Evolutionary conservation across 2,113 vertebrate species (phyloP), one percentile per base, ranked within the genome.

Genomic region (Hypomesus transpacificus): DNA sequence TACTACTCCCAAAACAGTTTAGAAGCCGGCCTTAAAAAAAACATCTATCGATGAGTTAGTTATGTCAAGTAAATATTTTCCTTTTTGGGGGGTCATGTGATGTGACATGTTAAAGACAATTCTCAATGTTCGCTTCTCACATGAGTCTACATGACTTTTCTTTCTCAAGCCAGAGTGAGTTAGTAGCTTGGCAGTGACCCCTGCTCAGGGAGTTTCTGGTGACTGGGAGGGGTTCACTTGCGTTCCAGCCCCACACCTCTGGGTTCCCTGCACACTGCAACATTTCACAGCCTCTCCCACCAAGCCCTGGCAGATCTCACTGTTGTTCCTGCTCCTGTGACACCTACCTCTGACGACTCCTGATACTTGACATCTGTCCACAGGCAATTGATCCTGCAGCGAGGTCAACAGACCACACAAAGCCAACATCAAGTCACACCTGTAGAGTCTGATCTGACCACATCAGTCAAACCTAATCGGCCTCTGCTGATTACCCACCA

Each of bases 281-380:
- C 81, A 61, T 69, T 82, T 77, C 80, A 65, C 77, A 83, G 73
- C 63, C 83, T 81, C 82, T 89, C 84, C 39, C 78, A 89, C 86
- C 88, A 86, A 76, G 75, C 63, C 66, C 59, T 79, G 77, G 82
- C 84, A 86, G 84, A 73, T 79, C 75, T 81, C 87, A 76, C 88
- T 88, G 86, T 87, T 87, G 82, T 87, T 87, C 85, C 8, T 13
- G 14, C 13, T 26, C n/a, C 46, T 28, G 14, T 61, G 50, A 52
- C 62, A 20, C 16, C 26, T 65, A 46, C 56, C 28, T 18, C 4
- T 28, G 24, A 26, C 5, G 4, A 31, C 53, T 17, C 51, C 28
- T 26, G 86, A 83, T 71, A 70, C n/a, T 26, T 69, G 62, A 82
- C 68, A 62, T 84, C 75, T 80, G 74, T 73, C 26, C 72, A 81